These are phyloP conservation scores for Nestor notabilis DNA, from an alignment of 2,113 vertebrate genomes.

Conservation along the genomic window DNA sequence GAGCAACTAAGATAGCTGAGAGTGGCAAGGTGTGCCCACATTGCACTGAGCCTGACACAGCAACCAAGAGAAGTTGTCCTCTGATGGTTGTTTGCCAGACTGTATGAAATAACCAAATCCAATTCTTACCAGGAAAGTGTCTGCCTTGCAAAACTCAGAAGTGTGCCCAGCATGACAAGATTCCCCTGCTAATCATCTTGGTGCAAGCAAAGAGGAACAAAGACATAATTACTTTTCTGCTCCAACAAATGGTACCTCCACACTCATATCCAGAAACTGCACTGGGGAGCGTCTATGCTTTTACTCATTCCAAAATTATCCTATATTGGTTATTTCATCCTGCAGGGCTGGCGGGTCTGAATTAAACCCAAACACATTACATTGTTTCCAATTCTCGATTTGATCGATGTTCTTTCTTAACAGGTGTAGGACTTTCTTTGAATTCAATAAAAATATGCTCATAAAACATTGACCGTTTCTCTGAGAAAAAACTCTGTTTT, in stretches of 20 bases:
- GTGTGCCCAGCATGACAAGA: background rate
- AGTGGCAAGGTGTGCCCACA: background rate
- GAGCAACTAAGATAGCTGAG: background rate
- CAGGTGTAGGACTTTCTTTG: background rate
- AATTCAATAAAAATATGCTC: background rate
- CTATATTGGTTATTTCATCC: background rate
- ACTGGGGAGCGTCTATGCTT: rapidly evolving
- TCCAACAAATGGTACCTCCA: background rate
- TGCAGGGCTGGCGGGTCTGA: background rate
- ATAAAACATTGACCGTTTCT: background rate
- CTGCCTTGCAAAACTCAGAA: background rate
- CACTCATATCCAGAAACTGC: background rate
- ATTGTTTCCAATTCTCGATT: background rate
- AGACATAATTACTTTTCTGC: background rate
- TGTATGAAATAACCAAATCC: background rate
- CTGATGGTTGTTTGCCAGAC: background rate
- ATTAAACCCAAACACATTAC: background rate
- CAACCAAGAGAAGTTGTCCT: background rate
- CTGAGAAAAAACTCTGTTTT: background rate
- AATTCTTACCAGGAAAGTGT: background rate
- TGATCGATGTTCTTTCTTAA: background rate
- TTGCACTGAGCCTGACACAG: background rate
- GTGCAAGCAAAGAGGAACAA: background rate
- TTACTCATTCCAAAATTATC: background rate
- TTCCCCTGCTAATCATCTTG: background rate